A percentile compares a stretch with the other conserved stretches of the same genome.
These are phyloP conservation scores for Schrankia costaestrigalis DNA, from an alignment of 2,888 invertebrate species.

Conservation along the genomic window DNA sequence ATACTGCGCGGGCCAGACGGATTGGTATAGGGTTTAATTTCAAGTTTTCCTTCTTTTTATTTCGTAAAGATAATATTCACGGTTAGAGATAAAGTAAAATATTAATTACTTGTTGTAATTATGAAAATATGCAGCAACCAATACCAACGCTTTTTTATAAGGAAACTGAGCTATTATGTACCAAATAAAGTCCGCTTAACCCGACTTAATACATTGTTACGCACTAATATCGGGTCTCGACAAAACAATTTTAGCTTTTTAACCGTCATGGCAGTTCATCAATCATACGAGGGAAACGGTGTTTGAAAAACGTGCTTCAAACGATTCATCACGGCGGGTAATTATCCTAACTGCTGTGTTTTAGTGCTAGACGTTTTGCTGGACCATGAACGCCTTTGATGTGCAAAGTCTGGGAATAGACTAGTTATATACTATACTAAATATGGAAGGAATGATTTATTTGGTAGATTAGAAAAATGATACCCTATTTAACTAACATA, in stretches of 20 bases:
- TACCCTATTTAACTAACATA: too few species aligned
- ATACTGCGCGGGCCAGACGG: too few species aligned
- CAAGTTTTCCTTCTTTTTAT: too few species aligned
- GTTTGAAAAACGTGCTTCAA: constrained; percentile 42
- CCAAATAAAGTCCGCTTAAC: neutral
- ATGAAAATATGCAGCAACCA: too few species aligned
- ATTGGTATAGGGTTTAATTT: too few species aligned
- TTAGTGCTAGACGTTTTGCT: constrained; percentile 25
- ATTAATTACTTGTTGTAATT: too few species aligned
- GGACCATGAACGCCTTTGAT: constrained; percentile 28
- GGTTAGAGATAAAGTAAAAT: too few species aligned
- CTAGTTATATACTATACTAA: too few species aligned
- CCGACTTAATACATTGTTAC: constrained; percentile 24
- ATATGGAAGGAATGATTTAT: too few species aligned
- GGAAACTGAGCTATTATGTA: neutral
- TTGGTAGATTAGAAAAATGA: too few species aligned
- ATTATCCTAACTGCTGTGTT: constrained; percentile 39
- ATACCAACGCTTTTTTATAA: too few species aligned
- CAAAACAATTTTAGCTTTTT: constrained; percentile 34
- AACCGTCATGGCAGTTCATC: constrained; percentile 29
- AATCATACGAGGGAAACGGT: constrained; percentile 30
- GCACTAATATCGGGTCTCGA: constrained; percentile 28
- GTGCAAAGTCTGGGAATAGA: constrained; percentile 10
- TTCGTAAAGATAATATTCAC: too few species aligned
- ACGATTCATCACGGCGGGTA: constrained; percentile 42